Base-by-base conservation (phyloP, 2,888 invertebrate species). In the Eupithecia subumbrata region DNA sequence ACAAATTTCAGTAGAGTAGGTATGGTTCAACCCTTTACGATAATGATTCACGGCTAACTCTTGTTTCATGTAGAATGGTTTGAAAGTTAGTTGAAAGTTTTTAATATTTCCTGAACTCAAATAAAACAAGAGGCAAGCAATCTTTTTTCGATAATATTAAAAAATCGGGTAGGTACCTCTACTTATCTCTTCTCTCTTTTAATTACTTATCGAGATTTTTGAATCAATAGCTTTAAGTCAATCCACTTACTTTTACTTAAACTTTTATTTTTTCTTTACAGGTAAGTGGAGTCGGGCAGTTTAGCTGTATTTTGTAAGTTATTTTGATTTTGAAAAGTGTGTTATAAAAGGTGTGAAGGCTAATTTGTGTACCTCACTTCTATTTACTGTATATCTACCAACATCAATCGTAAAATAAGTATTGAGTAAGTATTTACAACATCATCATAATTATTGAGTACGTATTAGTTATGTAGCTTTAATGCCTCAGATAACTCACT, bases 1-100 rank as follows among this genome's bases (percentile, higher is more conserved):
- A n/a, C 18, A 18, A 9, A 18, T 18, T 48, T 48, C n/a, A 52
- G 52, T 8, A n/a, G 2, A 8, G n/a, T 18, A 48, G 5, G 11
- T 66, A 9, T 66, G 64, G 64, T 30, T 34, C 64, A 34, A 64
- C 64, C 64, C 63, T 30, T 64, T 18, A 64, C 64, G 9, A 34
- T 64, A 34, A 18, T 64, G 18, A 64, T 64, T 34, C 34, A 64
- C 63, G 30, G 18, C 34, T 18, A 64, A 34, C 18, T 64, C 30
- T 60, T 34, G 64, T 64, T 64, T 64, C 18, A 64, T 37, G 40
- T 18, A 3, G 11, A 67, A 11, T n/a, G 66, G 14, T 18, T 12
- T 22, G 5, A 22, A 67, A 67, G 66, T 67, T 67, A 12, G 66
- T 40, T 67, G 11, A 60, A 60, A 25, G 12, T 22, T 67, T 67